phyloP scores from a whole-genome alignment of 2,113 vertebrate species.

The Scatophagus argus region DNA sequence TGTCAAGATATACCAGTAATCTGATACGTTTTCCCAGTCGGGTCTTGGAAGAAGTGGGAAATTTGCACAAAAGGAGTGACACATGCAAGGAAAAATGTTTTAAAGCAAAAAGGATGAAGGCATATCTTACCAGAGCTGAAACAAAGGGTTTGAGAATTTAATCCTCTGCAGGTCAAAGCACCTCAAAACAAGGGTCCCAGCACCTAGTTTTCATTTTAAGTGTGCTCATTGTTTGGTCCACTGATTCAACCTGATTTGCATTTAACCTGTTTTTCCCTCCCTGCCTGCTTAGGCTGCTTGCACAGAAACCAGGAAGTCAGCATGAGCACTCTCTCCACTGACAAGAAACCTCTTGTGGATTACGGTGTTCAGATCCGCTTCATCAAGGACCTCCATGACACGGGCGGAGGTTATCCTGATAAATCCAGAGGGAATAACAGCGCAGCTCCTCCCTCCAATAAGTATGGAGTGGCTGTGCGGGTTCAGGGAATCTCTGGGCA shows the following conservation, averaged over 20 bases:
- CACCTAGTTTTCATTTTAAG: not conserved
- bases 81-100: not conserved
- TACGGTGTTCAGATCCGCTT: slow-evolving; percentile 97
- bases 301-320: slow-evolving; percentile 49
- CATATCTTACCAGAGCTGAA: not conserved
- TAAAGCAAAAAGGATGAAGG: not conserved
- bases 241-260: slow-evolving; percentile 54
- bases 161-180: not conserved
- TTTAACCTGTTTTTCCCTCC: slow-evolving; percentile 31
- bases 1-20: slow-evolving; percentile 42
- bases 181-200: not conserved
- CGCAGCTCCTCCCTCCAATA: slow-evolving; percentile 79
- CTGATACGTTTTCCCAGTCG: slow-evolving; percentile 31
- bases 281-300: slow-evolving; percentile 7
- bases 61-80: slow-evolving; percentile 12
- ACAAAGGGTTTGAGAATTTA: not conserved
- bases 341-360: slow-evolving; percentile 88
- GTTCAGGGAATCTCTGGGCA: slow-evolving; percentile 97
- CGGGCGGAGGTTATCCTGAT: slow-evolving; percentile 71
- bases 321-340: slow-evolving; percentile 82
- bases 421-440: slow-evolving; percentile 64
- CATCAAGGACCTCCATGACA: slow-evolving; percentile 91
- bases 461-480: slow-evolving; percentile 92
- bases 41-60: not conserved
- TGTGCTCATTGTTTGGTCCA: slow-evolving; percentile 7